phyloP scores from a whole-genome alignment of 2,888 invertebrate species.

The Amphipoea lucens region DNA sequence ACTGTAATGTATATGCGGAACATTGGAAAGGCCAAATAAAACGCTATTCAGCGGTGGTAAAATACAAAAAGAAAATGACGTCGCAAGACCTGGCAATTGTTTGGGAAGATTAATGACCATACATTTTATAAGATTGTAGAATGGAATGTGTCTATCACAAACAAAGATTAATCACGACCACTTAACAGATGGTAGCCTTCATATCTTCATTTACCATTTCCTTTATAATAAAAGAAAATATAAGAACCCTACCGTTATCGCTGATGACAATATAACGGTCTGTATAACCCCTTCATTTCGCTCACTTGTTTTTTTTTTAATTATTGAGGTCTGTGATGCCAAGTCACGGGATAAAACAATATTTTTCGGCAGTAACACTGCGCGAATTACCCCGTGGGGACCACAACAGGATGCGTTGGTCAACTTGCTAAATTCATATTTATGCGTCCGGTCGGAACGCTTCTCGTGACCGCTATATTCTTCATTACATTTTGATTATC shows the following conservation, averaged over 20 bases:
- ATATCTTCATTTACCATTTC: slow-evolving; percentile 30
- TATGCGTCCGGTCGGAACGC: slow-evolving; percentile 80
- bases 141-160: not conserved
- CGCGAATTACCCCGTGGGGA: slow-evolving; percentile 68
- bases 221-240: slow-evolving; percentile 31
- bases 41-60: slow-evolving; percentile 9
- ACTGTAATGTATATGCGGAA: slow-evolving; percentile 31
- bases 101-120: not conserved
- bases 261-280: slow-evolving; percentile 40
- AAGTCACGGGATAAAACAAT: slow-evolving; percentile 66
- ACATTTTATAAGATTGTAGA: not conserved
- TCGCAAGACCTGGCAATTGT: not conserved
- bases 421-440: slow-evolving; percentile 85
- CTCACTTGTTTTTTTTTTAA: slow-evolving; percentile 41
- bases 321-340: slow-evolving; percentile 41
- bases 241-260: slow-evolving; percentile 12
- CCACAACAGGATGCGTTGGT: slow-evolving; percentile 76
- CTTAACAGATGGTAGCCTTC: slow-evolving; percentile 3
- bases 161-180: slow-evolving; percentile 11
- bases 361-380: slow-evolving; percentile 67
- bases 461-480: slow-evolving; percentile 61
- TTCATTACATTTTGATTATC: slow-evolving; percentile 63
- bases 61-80: slow-evolving; percentile 1
- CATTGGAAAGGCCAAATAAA: slow-evolving; percentile 36
- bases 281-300: slow-evolving; percentile 39